Base-by-base conservation (phyloP, 2,888 invertebrate species). In the Notocelia uddmanniana region DNA sequence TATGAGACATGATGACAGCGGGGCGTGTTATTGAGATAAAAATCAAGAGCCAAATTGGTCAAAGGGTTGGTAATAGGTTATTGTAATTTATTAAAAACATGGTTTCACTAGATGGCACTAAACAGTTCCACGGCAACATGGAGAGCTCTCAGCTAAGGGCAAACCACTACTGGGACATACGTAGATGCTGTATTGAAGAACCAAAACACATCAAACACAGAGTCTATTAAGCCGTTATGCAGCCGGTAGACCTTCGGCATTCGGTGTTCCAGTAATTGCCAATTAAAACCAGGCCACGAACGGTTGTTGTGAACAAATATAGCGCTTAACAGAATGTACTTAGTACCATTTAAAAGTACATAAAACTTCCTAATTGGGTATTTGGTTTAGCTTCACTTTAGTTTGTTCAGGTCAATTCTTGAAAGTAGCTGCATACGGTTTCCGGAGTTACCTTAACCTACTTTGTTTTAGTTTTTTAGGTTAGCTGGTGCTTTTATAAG, bases 241-340 rank as follows among this genome's bases (percentile, higher is more conserved):
- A 23, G 19, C 19, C 21, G 15, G 23, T 26, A 55, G n/a, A 59
- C 52, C 13, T 66, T 45, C 34, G n/a, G n/a, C 23, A 9, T 37
- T 55, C 72, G 18, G 34, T 60, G 55, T 48, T 66, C 13, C 31
- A 58, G 52, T 69, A 73, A 73, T 73, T 70, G 73, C 60, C 73
- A 67, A 73, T 73, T 70, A 70, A 60, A 54, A 26, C 41, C 52
- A 70, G 55, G 66, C 73, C 70, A 15, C 60, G 50, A 55, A 34
- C 31, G 31, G 26, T 58, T 64, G 23, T 63, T 34, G 34, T 45
- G 63, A 63, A 60, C 69, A 55, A 41, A 59, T 59, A 48, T 21
- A 58, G 13, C n/a, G 19, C 58, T 34, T 19, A 60, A 41, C 31
- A 6, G 58, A 3, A 45, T 21, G 34, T 37, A 0, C 21, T 19